Percentiles rank a stretch among this genome's conserved stretches.
phyloP scores from a whole-genome alignment of 2,888 invertebrate species.

The Trachelus iudaicus region DNA sequence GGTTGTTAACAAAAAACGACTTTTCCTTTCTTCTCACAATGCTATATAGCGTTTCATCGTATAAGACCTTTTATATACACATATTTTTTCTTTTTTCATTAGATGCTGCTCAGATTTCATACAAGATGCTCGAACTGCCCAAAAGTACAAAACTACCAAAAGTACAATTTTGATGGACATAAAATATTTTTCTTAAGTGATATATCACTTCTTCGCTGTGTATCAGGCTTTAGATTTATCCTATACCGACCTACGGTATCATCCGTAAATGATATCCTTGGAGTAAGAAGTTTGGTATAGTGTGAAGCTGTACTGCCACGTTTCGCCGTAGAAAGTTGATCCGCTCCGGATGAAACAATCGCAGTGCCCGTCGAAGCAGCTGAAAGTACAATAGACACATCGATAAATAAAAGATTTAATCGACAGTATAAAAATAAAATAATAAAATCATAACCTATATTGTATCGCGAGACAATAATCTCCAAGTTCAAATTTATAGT shows the following conservation, averaged over 20 bases:
- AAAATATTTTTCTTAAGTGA: too few relatives aligned
- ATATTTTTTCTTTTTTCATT: too few relatives aligned
- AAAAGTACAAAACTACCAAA: too few relatives aligned
- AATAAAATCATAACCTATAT: neutral
- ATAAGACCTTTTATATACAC: neutral
- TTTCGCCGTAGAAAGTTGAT: conserved; percentile 37
- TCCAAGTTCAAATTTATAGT: neutral
- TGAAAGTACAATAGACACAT: conserved; percentile 20
- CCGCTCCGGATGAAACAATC: conserved; percentile 38
- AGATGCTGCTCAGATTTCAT: too few relatives aligned
- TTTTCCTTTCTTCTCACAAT: neutral
- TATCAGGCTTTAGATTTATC: neutral
- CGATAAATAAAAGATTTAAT: neutral
- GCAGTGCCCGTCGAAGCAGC: conserved; percentile 44
- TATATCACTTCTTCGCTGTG: too few relatives aligned
- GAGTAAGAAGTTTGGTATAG: conserved; percentile 52
- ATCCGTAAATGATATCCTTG: conserved; percentile 64
- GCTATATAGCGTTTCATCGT: neutral
- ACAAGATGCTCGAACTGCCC: too few relatives aligned
- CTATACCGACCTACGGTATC: conserved; percentile 58
- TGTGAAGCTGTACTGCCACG: conserved; percentile 48
- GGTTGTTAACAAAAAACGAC: neutral
- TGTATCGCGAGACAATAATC: neutral
- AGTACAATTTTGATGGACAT: too few relatives aligned
- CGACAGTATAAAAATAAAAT: neutral